These are phyloP conservation scores for Xanthia icteritia DNA, from an alignment of 2,888 invertebrate genomes.

Conservation along the genomic window DNA sequence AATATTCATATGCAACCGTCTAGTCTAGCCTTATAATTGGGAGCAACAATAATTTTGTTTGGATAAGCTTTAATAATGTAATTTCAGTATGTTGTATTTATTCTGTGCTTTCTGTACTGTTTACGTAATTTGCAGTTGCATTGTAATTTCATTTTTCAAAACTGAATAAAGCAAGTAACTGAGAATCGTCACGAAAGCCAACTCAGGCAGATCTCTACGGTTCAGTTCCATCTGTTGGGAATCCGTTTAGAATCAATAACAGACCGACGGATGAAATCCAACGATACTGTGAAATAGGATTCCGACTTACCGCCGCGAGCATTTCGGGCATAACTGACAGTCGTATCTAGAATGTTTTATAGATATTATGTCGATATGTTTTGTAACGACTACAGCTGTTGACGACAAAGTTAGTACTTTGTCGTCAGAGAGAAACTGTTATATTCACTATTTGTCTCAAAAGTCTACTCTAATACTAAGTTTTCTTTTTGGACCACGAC, in stretches of 20 bases:
- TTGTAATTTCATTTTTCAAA: background rate
- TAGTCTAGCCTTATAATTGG: conserved; percentile 40
- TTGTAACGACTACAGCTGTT: background rate
- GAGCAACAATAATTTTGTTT: conserved; percentile 15
- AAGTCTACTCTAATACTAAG: background rate
- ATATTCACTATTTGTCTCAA: background rate
- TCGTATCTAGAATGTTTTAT: background rate
- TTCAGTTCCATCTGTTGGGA: background rate
- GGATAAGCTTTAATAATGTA: background rate
- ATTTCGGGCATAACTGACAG: background rate
- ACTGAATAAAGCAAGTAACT: background rate
- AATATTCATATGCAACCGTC: conserved; percentile 42
- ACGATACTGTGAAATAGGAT: conserved; percentile 3
- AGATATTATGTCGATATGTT: background rate
- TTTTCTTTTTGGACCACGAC: background rate
- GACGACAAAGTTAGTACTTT: background rate
- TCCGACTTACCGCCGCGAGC: conserved; percentile 1
- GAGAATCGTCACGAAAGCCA: background rate
- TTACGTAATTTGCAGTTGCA: background rate
- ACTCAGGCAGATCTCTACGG: background rate
- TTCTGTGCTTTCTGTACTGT: background rate
- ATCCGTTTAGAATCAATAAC: background rate
- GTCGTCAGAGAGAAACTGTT: too few species aligned
- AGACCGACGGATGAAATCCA: background rate
- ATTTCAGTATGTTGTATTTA: conserved; percentile 14